Conservation (phyloP, 1,140 invertebrate species). For the Ooceraea biroi region DNA sequence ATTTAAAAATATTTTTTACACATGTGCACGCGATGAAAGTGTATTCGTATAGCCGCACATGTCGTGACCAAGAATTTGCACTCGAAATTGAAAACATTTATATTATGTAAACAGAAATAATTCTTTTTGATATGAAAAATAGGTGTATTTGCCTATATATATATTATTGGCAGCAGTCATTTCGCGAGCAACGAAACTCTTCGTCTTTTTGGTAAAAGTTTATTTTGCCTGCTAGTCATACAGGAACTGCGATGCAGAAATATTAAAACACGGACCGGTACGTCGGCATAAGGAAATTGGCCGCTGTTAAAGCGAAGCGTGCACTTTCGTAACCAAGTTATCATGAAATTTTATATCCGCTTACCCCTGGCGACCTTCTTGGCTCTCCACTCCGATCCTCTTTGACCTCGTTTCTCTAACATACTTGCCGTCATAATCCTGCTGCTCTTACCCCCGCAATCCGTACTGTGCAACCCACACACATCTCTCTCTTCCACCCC, state of each 20-base stretch:
- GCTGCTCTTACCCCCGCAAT: conserved; percentile 19
- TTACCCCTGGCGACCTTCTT: conserved; percentile 58
- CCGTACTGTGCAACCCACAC: conserved; percentile 17
- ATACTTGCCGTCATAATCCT: conserved; percentile 70
- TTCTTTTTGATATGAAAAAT: background rate
- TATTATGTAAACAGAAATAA: background rate
- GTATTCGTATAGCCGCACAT: background rate
- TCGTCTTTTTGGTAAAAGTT: conserved; percentile 37
- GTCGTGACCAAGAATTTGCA: background rate
- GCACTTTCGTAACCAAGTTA: conserved; percentile 72
- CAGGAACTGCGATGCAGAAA: conserved; percentile 24
- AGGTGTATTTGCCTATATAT: conserved; percentile 13
- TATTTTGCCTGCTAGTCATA: background rate
- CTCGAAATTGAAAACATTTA: conserved; percentile 7
- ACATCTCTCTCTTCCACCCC: background rate
- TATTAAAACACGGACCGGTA: conserved; percentile 41
- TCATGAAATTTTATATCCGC: conserved; percentile 72
- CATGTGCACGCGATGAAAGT: background rate
- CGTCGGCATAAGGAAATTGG: conserved; percentile 3
- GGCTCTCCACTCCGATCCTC: conserved; percentile 44
- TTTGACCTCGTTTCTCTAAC: conserved; percentile 73
- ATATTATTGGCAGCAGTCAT: conserved; percentile 29
- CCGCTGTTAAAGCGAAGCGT: conserved; percentile 54
- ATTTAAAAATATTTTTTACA: background rate
- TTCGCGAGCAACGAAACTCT: background rate